phyloP scores from a whole-genome alignment of 2,888 invertebrate species.

The Zaprionus lineosus region DNA sequence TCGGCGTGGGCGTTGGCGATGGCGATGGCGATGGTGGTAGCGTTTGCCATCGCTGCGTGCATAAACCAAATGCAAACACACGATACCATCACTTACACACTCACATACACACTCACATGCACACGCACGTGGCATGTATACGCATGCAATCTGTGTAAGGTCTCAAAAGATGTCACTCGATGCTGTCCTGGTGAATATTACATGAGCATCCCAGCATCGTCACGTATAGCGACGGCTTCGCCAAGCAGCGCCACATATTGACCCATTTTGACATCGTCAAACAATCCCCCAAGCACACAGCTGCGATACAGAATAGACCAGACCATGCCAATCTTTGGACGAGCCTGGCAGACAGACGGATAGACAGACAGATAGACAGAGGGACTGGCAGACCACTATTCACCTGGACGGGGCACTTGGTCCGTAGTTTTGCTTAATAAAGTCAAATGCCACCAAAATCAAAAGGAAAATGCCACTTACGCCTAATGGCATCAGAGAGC shows the following conservation, averaged over 20 bases:
- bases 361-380: not conserved
- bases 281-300: constrained; percentile 33
- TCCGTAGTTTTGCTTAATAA: constrained; percentile 63
- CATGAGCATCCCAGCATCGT: constrained; percentile 49
- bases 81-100: constrained; percentile 2
- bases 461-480: constrained; percentile 74
- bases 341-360: not conserved
- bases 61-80: constrained; percentile 58
- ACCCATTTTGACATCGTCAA: constrained; percentile 61
- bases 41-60: constrained; percentile 36
- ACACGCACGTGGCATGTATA: not conserved
- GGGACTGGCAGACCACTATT: constrained; percentile 3
- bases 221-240: constrained; percentile 13
- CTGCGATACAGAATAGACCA: not conserved
- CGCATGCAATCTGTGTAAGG: constrained; percentile 20
- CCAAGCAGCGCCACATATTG: constrained; percentile 42
- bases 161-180: constrained; percentile 62
- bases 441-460: constrained; percentile 73
- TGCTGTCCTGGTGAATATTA: constrained; percentile 60
- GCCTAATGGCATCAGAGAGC: constrained; percentile 65
- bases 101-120: not conserved
- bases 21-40: not conserved
- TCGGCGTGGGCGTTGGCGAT: constrained; percentile 20
- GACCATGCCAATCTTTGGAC: not conserved
- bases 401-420: constrained; percentile 28